These are phyloP conservation scores for Pseudorasbora parva DNA, from an alignment of 2,113 vertebrate species.

Conservation along the genomic window DNA sequence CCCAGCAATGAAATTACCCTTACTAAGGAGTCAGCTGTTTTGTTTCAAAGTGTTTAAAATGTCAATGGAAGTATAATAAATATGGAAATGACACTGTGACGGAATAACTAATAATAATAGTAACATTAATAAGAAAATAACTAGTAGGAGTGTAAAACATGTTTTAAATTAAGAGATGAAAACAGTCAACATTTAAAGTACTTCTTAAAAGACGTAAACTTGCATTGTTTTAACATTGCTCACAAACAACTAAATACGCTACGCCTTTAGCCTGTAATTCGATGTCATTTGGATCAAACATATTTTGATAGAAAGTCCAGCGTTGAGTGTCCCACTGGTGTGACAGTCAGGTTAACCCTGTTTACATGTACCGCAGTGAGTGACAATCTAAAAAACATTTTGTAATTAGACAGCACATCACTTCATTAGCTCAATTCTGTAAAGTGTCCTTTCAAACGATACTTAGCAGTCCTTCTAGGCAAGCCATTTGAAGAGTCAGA, in stretches of 20 bases:
- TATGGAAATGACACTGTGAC: background rate
- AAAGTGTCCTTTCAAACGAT: slow-evolving; percentile 18
- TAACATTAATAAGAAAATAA: background rate
- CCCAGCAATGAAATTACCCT: background rate
- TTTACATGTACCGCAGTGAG: slow-evolving; percentile 14
- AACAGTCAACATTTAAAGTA: background rate
- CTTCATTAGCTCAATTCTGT: slow-evolving; percentile 50
- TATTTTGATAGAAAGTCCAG: slow-evolving; percentile 7
- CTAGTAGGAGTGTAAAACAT: background rate
- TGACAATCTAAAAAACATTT: slow-evolving; percentile 44
- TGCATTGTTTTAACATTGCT: slow-evolving; percentile 18
- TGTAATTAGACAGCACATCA: slow-evolving; percentile 41
- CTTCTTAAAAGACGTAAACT: background rate
- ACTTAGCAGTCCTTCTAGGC: slow-evolving; percentile 34
- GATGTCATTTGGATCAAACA: slow-evolving; percentile 1
- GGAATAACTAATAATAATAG: background rate
- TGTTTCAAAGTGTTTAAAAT: background rate
- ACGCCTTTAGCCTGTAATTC: background rate
- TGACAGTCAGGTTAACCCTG: slow-evolving; percentile 28
- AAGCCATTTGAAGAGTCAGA: slow-evolving; percentile 31
- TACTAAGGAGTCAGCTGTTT: background rate
- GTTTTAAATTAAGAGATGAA: background rate
- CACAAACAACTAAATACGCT: background rate
- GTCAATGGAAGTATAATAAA: background rate
- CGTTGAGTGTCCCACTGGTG: background rate